Evolutionary conservation across 2,797 vertebrate species (phyloP), one percentile per base, ranked within the genome.

Genomic region (Smutsia temminckii): DNA sequence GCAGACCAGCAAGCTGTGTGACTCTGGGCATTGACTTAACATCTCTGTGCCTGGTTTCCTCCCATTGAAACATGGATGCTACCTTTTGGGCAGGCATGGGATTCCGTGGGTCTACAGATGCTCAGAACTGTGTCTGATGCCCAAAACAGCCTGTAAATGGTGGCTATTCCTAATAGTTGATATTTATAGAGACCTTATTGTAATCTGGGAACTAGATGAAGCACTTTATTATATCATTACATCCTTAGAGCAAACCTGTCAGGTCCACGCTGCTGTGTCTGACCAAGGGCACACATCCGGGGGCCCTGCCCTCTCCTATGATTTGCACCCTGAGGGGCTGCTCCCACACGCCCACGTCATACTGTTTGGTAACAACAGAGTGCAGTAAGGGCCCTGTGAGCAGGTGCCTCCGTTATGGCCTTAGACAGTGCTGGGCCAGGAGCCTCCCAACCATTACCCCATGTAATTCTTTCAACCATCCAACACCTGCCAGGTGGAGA

Each of bases 351-450:
- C 9, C 6, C n/a, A 16, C 21, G 0, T n/a, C 51, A 3, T 3
- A 0, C 16, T 12, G n/a, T 42, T 59, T 20, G 74, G 2, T 25
- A 3, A 20, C 55, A 5, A 0, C 0, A 5, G 51, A 25, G 17
- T 1, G 6, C 13, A 12, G 10, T 0, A 0, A 66, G 42, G 0
- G 12, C 34, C 32, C 42, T 12, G 49, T 8, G 20, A 5, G 0
- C 0, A 0, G 21, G 7, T 14, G 14, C n/a, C 6, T 10, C 9
- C 5, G 0, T 5, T 0, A 13, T 0, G 1, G 5, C 17, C 11
- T 3, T 6, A 1, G 25, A 25, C 29, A 53, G 37, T 3, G 8
- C 29, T 1, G 4, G 29, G 66, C n/a, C 63, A 12, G 77, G 25
- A 13, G 42, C 72, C 18, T 25, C 59, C 29, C 23, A 11, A 20